Evolutionary conservation across 2,888 invertebrate species (phyloP), one percentile per base, ranked within the genome.

Genomic region (Acrobeloides nanus): DNA sequence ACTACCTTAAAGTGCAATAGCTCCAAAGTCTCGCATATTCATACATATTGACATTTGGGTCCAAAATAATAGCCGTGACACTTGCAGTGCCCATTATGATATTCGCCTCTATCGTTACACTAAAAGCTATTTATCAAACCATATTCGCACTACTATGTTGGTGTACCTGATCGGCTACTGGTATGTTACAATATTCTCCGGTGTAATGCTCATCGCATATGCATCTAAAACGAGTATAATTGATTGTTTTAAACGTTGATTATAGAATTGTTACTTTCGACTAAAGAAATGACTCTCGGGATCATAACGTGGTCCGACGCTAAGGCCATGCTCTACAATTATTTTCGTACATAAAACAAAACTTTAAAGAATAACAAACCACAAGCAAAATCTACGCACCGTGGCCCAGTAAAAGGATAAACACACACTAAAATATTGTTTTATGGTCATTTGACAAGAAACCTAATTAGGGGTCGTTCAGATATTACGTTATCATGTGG

Each of bases 21-120:
- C n/a, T n/a, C n/a, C n/a, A n/a, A n/a, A n/a, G n/a, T n/a, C n/a
- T n/a, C n/a, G 43, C 68, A 68, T 26, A 53, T 50, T 32, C 61
- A 58, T 10, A 65, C 65, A 46, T 67, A 68, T 48, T 68, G 68
- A 39, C 68, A 68, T 24, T 54, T 46, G 34, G 61, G 59, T n/a
- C 68, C 68, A 45, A 68, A 68, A 48, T 61, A 67, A 32, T 47
- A 59, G 4, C 65, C 68, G 18, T 65, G 57, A 42, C 68, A 68
- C 18, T 55, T 55, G 33, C 68, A 68, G 17, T 52, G 51, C 15
- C 59, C 60, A 26, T 51, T 53, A 29, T 56, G 56, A 59, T 65
- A 68, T 41, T 66, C 61, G 15, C 68, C 68, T n/a, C 58, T 53
- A 38, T 59, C 62, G 39, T 59, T 62, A 45, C 68, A 68, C 64